These are phyloP conservation scores for Oscheius sp. DNA, from an alignment of 1,140 invertebrate genomes.

Conservation along the genomic window DNA sequence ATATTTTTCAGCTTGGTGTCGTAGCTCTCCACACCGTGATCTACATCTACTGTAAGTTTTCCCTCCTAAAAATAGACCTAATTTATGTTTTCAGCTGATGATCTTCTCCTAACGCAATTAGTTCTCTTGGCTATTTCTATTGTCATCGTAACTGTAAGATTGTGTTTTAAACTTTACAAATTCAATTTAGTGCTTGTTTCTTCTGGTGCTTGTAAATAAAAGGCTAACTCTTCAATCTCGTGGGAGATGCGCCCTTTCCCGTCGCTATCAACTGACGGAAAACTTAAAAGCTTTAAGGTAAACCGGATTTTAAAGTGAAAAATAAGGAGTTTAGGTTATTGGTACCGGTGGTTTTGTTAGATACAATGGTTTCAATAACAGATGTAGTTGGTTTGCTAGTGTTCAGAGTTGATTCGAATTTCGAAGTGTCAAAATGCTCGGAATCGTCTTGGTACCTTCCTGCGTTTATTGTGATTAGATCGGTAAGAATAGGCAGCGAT, in stretches of 20 bases:
- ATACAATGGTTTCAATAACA: conserved; percentile 8
- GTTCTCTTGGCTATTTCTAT: not conserved
- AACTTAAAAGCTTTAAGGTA: conserved; percentile 24
- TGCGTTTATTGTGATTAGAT: conserved; percentile 16
- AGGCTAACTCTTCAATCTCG: conserved; percentile 10
- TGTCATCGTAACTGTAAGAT: conserved; percentile 4
- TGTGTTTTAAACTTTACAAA: not conserved
- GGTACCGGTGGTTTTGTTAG: conserved; percentile 10
- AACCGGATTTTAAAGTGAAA: not conserved
- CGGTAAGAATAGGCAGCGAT: conserved; percentile 1
- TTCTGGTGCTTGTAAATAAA: conserved; percentile 14
- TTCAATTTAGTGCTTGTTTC: conserved; percentile 10
- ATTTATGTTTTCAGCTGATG: not conserved
- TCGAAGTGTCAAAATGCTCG: not conserved
- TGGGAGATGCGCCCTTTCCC: not conserved
- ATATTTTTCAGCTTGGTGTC: conserved; percentile 7
- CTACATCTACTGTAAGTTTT: not conserved
- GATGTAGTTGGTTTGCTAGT: conserved; percentile 8
- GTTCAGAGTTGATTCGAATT: conserved; percentile 9
- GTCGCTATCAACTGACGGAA: conserved; percentile 15
- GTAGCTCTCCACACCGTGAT: not conserved
- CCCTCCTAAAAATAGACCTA: not conserved
- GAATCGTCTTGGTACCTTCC: not conserved
- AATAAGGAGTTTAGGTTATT: not conserved
- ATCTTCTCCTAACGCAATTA: not conserved